Base-by-base conservation (phyloP, 2,888 invertebrate species). In the Cybosia mesomella region DNA sequence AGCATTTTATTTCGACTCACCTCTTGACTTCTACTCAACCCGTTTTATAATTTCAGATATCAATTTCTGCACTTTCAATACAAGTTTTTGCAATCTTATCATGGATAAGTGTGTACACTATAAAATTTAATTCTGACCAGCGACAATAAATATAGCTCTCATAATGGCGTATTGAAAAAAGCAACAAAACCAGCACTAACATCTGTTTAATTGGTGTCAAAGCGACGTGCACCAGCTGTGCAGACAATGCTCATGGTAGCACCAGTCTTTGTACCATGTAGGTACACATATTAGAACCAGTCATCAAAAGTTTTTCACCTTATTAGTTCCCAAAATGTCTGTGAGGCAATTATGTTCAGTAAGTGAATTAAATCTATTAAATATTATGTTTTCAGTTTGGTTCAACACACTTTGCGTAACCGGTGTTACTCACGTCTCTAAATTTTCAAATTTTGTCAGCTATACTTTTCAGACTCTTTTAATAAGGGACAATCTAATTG, bases 181-280 rank as follows among this genome's bases (percentile, higher is more conserved):
- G 67, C 81, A 81, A 79, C 72, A 74, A 77, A 74, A 72, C 73
- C 57, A 61, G 73, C 54, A 67, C 64, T 73, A 67, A 80, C 82
- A 85, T 78, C 77, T 85, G 82, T 81, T 82, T 67, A 74, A 85
- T 81, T 76, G 82, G 77, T 86, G 86, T 85, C 84, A 84, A 67
- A 83, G 74, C 66, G 79, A 78, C 77, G 77, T 74, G 72, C 72
- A 75, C 74, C 86, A 87, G 84, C 87, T 87, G 86, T 84, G 78
- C 73, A 77, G 81, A 86, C 87, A 85, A 66, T 74, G 69, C 66
- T 78, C 59, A 75, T 54, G 70, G 62, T 71, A 68, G 68, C 64
- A 67, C 66, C 75, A 72, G 69, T 73, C 78, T 76, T 70, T 71
- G 65, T 75, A 58, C 59, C 59, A 81, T 76, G 76, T 81, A 75